Conservation (phyloP, 2,113 vertebrate species). For the Lethenteron reissneri region DNA sequence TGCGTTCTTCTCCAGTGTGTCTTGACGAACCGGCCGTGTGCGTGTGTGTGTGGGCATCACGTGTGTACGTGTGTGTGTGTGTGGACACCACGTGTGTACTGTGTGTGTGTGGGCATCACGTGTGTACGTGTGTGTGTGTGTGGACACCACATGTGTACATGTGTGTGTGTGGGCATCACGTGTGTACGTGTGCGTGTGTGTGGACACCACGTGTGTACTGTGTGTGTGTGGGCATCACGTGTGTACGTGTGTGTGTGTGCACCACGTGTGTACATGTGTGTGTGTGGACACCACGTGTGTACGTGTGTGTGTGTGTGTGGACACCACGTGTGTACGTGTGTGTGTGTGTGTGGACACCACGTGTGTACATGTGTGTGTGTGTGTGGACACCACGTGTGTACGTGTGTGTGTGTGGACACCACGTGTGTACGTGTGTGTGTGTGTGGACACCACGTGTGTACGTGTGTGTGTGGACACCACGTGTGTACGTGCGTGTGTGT, state of each 20-base stretch:
- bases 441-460: neutral
- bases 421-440: neutral
- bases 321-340: neutral
- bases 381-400: neutral
- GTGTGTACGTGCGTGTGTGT: slow-evolving; percentile 1
- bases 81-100: neutral
- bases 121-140: neutral
- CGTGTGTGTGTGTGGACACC: neutral
- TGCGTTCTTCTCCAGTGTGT: no score
- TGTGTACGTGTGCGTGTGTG: neutral
- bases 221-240: neutral
- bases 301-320: slow-evolving; percentile 4
- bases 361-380: slow-evolving; percentile 1
- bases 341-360: neutral
- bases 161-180: neutral
- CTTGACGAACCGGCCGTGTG: no score
- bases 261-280: neutral
- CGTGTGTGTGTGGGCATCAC: neutral
- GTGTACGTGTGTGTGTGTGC: neutral
- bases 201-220: neutral
- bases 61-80: neutral
- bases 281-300: neutral
- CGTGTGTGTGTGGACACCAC: neutral
- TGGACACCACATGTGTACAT: neutral
- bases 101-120: neutral